Evolutionary conservation across 2,113 vertebrate genomes (phyloP).

Genomic region (Odobenus rosmarus): DNA sequence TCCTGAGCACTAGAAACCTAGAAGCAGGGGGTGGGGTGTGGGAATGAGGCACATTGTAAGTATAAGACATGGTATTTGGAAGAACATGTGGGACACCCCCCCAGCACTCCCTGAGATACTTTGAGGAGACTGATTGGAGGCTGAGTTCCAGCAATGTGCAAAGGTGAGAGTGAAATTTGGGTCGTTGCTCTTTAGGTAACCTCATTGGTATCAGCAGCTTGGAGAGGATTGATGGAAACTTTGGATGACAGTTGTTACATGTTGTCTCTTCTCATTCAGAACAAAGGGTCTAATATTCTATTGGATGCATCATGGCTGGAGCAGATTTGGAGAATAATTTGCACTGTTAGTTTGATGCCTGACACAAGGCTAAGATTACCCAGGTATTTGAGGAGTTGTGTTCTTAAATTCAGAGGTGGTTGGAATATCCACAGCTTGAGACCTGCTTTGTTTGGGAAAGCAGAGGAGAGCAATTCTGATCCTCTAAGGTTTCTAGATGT

Average conservation of each 20-base stretch:
- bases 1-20: conserved; percentile 5
- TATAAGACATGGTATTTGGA: neutral
- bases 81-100: neutral
- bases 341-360: neutral
- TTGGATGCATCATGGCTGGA: neutral
- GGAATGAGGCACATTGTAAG: neutral
- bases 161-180: neutral
- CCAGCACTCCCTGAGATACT: neutral
- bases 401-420: neutral
- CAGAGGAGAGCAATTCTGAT: neutral
- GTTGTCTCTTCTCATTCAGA: neutral
- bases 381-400: neutral
- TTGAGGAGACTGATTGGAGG: neutral
- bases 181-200: neutral
- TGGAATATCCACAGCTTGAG: neutral
- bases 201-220: neutral
- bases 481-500: neutral
- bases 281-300: neutral
- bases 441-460: conserved; percentile 27
- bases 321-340: conserved; percentile 29
- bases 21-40: neutral
- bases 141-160: neutral
- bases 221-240: neutral
- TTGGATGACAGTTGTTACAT: neutral
- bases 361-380: neutral